Evolutionary conservation across 2,113 vertebrate species (phyloP).

Genomic region (Indicator maculatus): DNA sequence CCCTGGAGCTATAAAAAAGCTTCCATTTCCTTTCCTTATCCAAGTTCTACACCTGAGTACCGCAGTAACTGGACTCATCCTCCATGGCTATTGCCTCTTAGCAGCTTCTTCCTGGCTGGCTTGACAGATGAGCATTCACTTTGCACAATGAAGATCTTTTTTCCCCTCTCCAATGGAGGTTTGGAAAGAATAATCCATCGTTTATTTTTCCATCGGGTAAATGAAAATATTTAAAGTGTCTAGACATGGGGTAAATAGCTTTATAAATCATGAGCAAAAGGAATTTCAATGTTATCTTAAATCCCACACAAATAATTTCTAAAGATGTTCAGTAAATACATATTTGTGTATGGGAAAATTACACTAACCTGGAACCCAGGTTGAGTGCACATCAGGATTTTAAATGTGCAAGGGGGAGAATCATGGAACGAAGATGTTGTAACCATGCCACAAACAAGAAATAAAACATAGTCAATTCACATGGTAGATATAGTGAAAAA

Average conservation of each 20-base stretch:
- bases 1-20: slow-evolving; percentile 47
- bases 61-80: neutral
- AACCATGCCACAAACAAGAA: slow-evolving; percentile 10
- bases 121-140: slow-evolving; percentile 28
- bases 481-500: neutral
- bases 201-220: slow-evolving; percentile 66
- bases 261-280: slow-evolving; percentile 57
- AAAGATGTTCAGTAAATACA: slow-evolving; percentile 46
- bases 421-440: neutral
- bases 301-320: slow-evolving; percentile 47
- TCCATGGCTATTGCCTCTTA: slow-evolving; percentile 16
- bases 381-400: neutral
- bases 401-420: neutral
- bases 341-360: slow-evolving; percentile 28
- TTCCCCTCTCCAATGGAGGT: slow-evolving; percentile 17
- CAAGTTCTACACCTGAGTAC: slow-evolving; percentile 25
- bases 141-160: slow-evolving; percentile 24
- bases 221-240: slow-evolving; percentile 56
- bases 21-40: neutral
- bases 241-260: slow-evolving; percentile 44
- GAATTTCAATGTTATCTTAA: slow-evolving; percentile 59
- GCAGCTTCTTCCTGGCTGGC: slow-evolving; percentile 21
- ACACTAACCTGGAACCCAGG: neutral
- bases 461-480: neutral
- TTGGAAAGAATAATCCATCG: slow-evolving; percentile 40